A percentile compares a stretch with the other conserved stretches of the same genome.
Evolutionary conservation across 2,113 vertebrate genomes (phyloP).

Genomic region (Rhinichthys klamathensis): DNA sequence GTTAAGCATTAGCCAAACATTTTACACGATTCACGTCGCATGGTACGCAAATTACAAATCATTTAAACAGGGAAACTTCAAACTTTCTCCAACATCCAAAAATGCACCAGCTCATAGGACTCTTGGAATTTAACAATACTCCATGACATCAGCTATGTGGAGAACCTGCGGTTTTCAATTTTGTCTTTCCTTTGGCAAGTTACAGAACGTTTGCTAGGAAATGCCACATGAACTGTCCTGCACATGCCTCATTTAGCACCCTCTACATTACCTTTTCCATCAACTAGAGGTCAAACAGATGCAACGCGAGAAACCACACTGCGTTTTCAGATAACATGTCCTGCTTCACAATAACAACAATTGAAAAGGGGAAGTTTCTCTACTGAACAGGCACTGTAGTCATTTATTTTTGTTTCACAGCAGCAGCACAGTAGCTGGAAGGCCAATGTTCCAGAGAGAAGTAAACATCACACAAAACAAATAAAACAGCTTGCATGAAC

Average conservation of each 20-base stretch:
- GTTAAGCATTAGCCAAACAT: not conserved
- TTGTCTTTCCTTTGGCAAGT: not conserved
- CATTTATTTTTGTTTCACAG: slow-evolving; percentile 30
- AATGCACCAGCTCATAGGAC: not conserved
- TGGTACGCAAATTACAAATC: not conserved
- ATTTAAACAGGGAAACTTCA: no score
- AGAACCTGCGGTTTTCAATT: slow-evolving; percentile 8
- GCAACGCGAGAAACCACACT: slow-evolving; percentile 55
- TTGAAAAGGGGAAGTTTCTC: slow-evolving; percentile 59
- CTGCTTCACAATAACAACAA: slow-evolving; percentile 52
- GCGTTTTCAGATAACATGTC: slow-evolving; percentile 63
- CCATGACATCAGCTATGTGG: not conserved
- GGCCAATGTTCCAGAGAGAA: slow-evolving; percentile 12
- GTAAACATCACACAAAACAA: not conserved
- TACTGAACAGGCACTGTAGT: slow-evolving; percentile 35
- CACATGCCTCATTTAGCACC: not conserved
- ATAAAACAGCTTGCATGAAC: not conserved
- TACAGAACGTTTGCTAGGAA: slow-evolving; percentile 49
- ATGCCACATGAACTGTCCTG: not conserved
- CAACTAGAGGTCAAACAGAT: slow-evolving; percentile 61
- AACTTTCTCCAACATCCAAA: not conserved
- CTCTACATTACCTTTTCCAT: not conserved
- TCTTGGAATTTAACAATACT: slow-evolving; percentile 47
- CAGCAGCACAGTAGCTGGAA: slow-evolving; percentile 25
- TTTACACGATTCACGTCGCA: not conserved